Evolutionary conservation across 2,113 vertebrate genomes (phyloP).

Genomic region (Colossoma macropomum): DNA sequence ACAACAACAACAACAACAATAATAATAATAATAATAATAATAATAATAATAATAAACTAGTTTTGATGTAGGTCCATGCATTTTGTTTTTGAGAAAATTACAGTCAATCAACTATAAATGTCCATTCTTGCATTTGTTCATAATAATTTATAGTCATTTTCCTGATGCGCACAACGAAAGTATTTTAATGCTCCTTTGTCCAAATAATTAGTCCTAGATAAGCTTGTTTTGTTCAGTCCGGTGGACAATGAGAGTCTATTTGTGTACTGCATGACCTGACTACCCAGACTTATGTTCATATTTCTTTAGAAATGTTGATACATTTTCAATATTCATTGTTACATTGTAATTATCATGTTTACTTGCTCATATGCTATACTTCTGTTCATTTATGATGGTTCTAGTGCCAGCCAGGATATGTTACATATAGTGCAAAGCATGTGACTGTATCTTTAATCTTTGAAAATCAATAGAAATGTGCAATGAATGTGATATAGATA

Average conservation of each 20-base stretch:
- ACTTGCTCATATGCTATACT: neutral
- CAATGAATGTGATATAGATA: neutral
- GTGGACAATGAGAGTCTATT: neutral
- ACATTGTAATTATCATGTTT: neutral
- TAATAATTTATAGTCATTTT: neutral
- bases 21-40: too few relatives aligned
- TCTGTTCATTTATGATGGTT: neutral
- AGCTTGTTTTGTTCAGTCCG: neutral
- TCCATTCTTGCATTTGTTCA: neutral
- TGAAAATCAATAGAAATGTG: neutral
- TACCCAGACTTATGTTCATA: neutral
- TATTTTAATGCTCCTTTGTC: neutral
- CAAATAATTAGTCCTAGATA: neutral
- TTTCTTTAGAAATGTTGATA: neutral
- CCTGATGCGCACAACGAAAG: neutral
- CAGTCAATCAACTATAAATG: neutral
- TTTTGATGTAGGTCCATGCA: neutral
- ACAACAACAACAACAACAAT: too few relatives aligned
- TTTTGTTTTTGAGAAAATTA: too few relatives aligned
- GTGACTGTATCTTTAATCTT: neutral
- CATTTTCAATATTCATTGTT: neutral
- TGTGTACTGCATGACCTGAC: neutral
- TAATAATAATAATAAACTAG: too few relatives aligned
- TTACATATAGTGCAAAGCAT: too few relatives aligned
- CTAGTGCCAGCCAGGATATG: neutral